Base-by-base conservation (phyloP, 2,797 vertebrate genomes). In the Halcyon smyrnensis region DNA sequence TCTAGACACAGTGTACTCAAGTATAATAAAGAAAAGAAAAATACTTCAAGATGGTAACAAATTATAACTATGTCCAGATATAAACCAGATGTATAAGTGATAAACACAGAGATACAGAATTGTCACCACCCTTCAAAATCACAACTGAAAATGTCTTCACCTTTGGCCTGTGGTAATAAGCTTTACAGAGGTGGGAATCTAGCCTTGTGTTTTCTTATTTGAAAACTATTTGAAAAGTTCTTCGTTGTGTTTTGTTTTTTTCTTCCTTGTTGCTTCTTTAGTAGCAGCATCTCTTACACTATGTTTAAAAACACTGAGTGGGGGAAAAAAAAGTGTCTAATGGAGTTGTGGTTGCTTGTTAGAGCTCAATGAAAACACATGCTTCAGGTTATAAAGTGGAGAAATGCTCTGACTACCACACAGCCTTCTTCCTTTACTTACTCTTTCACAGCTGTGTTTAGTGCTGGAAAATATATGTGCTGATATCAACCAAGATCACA, bases 1-100 rank as follows among this genome's bases (percentile, higher is more conserved):
- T 93, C 85, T 88, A 93, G 84, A 67, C 82, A 90, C 12, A 86
- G 63, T 79, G 67, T 84, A 87, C 82, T 87, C 64, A 91, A 92
- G 87, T 41, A 91, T 84, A 95, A 95, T 91, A 90, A 93, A 93
- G 87, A 87, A 95, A 93, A 96, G 96, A 94, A 96, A 97, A 97
- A 95, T 93, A 95, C 85, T 97, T 96, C 95, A 96, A 96, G 96
- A 96, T 96, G 91, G 87, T 93, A 96, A 96, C 51, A 95, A 95
- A 91, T 95, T 97, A 91, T 79, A 95, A 91, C 83, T 85, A 81
- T 78, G 74, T 14, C 11, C 46, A 90, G 96, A 97, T 96, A 95
- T 76, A 94, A 96, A 96, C 79, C 96, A 97, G 95, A 96, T 96
- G 96, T 93, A 91, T 78, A 74, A 95, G 85, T 88, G 96, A 97